These are phyloP conservation scores for Pterocles orientalis DNA, from an alignment of 2,113 vertebrate genomes.

Conservation along the genomic window DNA sequence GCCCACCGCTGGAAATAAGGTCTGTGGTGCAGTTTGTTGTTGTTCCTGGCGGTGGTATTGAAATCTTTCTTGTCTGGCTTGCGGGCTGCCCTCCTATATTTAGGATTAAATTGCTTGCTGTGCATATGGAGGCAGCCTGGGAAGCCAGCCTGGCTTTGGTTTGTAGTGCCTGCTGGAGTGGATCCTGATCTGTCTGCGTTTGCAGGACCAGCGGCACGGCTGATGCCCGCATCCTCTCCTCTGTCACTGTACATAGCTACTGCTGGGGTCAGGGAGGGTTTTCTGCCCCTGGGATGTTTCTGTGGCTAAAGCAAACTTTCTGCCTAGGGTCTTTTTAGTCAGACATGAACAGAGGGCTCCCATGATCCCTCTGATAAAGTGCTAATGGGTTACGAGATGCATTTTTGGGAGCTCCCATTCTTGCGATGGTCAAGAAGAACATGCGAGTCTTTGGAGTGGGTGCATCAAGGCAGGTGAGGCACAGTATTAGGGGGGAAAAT, in stretches of 20 bases:
- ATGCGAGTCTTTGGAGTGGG: background rate
- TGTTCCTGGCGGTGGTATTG: background rate
- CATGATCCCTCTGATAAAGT: background rate
- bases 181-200: background rate
- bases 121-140: background rate
- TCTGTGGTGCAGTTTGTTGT: background rate
- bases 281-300: background rate
- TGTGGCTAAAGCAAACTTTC: background rate
- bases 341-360: background rate
- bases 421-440: background rate
- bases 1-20: background rate
- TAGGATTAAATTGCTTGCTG: background rate
- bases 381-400: background rate
- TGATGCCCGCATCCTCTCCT: background rate
- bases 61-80: background rate
- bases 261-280: rapidly evolving
- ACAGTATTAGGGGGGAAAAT: too few species aligned
- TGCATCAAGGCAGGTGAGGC: background rate
- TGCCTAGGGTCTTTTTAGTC: background rate
- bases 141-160: background rate
- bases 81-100: background rate
- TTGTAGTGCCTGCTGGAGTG: background rate
- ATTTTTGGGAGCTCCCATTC: background rate
- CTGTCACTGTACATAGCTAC: background rate
- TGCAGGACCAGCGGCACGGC: background rate